These are phyloP conservation scores for Sarcophaga variegata DNA, from an alignment of 2,888 invertebrate genomes.

Conservation along the genomic window DNA sequence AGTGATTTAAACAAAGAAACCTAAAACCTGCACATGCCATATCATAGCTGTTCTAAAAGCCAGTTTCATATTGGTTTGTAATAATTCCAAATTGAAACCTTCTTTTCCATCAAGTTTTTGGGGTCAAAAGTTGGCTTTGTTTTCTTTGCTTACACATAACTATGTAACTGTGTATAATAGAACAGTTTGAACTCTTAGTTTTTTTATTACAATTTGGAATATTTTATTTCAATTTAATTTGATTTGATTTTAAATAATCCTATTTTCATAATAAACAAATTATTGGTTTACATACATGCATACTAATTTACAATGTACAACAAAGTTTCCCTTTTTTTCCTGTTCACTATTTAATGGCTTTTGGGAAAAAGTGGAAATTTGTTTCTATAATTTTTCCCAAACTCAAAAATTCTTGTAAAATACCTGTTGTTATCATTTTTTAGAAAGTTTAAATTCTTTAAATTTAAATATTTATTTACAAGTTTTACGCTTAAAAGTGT, in stretches of 20 bases:
- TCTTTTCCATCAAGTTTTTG: conserved; percentile 7
- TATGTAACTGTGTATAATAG: neutral
- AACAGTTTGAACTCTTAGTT: conserved; percentile 12
- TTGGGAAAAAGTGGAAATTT: neutral
- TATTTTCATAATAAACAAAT: too few species aligned
- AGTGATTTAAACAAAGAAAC: conserved; percentile 32
- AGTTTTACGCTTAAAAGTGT: too few species aligned
- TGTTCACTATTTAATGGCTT: neutral
- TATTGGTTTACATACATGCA: neutral
- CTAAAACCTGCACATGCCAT: conserved; percentile 42
- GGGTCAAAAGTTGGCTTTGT: conserved; percentile 25
- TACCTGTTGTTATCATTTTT: neutral
- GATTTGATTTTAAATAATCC: neutral
- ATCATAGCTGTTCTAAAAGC: conserved; percentile 40
- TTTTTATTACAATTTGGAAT: conserved; percentile 3
- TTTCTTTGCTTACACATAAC: neutral
- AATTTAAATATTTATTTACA: too few species aligned
- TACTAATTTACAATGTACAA: too few species aligned
- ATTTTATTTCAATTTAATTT: neutral
- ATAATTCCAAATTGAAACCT: conserved; percentile 34
- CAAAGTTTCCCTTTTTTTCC: too few species aligned
- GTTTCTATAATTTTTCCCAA: neutral
- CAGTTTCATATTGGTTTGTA: conserved; percentile 10
- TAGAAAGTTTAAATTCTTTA: too few species aligned
- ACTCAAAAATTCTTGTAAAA: neutral